Evolutionary conservation across 2,113 vertebrate genomes (phyloP), one percentile per base, ranked within the genome.

Genomic region (Bujurquina vittata): DNA sequence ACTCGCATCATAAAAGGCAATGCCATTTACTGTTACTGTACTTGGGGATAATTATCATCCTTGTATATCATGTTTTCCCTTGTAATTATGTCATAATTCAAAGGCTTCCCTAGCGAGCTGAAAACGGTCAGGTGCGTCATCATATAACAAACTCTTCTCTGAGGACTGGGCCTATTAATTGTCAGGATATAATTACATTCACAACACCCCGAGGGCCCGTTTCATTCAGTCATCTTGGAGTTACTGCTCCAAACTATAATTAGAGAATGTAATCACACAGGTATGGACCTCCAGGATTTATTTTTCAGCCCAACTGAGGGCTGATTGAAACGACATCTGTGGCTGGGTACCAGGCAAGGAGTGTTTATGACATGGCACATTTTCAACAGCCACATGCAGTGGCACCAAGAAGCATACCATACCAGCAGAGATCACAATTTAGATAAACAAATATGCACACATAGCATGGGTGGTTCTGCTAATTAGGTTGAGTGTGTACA

Each of bases 31-130:
- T 75, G 89, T 89, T 84, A 81, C 80, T 77, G 75, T 88, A 63
- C 83, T 83, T 62, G 75, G 37, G 79, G 83, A 94, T 93, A 92
- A 94, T 92, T 80, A 91, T 88, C 86, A 85, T 88, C 83, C 86
- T 84, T 91, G 80, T 88, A 90, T 91, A 91, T 88, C 91, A 91
- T 87, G 84, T 93, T 90, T 91, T 89, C 73, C 92, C 89, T 93
- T 93, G 88, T 95, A 95, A 94, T 94, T 93, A 92, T 92, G 83
- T 91, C 91, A 90, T 89, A 90, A 91, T 89, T 93, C 89, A 93
- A 93, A 94, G 86, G 86, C 88, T 90, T 92, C 84, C 87, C 90
- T 49, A 52, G 84, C 12, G 55, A 89, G 88, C 87, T 85, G 84
- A 86, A 94, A 92, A 82, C 76, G 46, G 59, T 81, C 89, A 86